These are phyloP conservation scores for Lepas anatifera DNA, from an alignment of 2,888 invertebrate species.

Conservation along the genomic window DNA sequence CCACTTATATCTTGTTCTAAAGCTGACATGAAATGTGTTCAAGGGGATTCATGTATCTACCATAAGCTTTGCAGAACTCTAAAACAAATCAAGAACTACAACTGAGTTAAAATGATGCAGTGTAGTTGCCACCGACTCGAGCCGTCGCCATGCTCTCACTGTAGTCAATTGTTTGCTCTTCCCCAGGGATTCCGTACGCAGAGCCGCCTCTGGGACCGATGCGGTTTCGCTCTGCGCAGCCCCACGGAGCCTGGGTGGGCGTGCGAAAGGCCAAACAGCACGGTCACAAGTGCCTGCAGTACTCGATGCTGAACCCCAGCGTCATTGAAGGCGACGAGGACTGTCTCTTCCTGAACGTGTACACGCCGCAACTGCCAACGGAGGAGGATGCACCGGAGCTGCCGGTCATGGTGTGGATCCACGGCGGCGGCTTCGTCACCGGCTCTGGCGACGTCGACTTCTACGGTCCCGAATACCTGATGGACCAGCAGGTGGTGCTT, in stretches of 20 bases:
- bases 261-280: constrained; percentile 64
- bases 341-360: constrained; percentile 87
- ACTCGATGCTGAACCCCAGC: constrained; percentile 77
- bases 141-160: no score
- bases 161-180: no score
- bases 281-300: constrained; percentile 53
- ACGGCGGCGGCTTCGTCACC: constrained; percentile 26
- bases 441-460: constrained; percentile 22
- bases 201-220: constrained; percentile 64
- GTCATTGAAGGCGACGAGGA: constrained; percentile 87
- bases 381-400: neutral
- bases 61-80: no score
- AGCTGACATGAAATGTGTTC: no score
- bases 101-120: no score
- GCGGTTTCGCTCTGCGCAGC: neutral
- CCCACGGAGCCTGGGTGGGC: constrained; percentile 34
- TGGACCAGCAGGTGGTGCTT: constrained; percentile 23
- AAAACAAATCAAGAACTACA: no score
- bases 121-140: no score
- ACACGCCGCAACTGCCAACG: constrained; percentile 53
- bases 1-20: no score
- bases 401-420: constrained; percentile 27
- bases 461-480: constrained; percentile 19
- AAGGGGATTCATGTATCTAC: no score
- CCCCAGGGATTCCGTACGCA: constrained; percentile 62